Conservation (phyloP, 30 jellyfish, hydroid and myxozoan species). For the Chrysaora quinquecirrha region DNA sequence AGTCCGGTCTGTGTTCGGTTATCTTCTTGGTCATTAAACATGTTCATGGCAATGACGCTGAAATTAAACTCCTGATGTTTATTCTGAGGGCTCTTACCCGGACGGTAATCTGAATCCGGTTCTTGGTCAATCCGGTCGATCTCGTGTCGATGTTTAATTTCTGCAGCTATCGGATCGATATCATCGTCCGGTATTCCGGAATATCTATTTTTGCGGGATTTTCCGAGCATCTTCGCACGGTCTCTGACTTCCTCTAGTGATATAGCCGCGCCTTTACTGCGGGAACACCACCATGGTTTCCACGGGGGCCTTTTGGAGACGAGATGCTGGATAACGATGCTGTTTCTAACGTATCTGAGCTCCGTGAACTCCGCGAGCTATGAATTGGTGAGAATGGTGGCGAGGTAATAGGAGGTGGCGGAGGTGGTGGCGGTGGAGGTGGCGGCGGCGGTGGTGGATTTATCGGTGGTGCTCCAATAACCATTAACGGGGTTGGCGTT, state of each 20-base stretch:
- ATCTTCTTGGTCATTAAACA: not conserved
- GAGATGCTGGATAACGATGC: not conserved
- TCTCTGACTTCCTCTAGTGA: slow-evolving; percentile 62
- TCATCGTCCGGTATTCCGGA: slow-evolving; percentile 8
- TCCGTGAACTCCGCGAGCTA: not conserved
- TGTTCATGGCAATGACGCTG: slow-evolving; percentile 1
- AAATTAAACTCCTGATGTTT: not conserved
- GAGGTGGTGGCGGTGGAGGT: slow-evolving; percentile 87
- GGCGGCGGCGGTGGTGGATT: slow-evolving; percentile 76
- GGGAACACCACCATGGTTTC: slow-evolving; percentile 52
- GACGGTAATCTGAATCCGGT: not conserved
- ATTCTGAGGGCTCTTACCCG: not conserved
- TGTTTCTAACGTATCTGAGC: not conserved
- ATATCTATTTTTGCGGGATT: slow-evolving; percentile 56
- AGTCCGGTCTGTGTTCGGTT: not conserved
- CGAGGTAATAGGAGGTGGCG: slow-evolving; percentile 58
- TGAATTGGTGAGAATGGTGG: slow-evolving; percentile 29
- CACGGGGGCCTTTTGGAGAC: not conserved
- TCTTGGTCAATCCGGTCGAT: not conserved
- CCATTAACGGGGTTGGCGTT: slow-evolving; percentile 77
- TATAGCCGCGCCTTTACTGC: slow-evolving; percentile 39
- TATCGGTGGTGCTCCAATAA: slow-evolving; percentile 33
- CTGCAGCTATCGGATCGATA: slow-evolving; percentile 70
- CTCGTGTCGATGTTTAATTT: slow-evolving; percentile 28
- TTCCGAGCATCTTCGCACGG: slow-evolving; percentile 74